Base-by-base conservation (phyloP, 2,888 invertebrate genomes). In the Pheosia gnoma region DNA sequence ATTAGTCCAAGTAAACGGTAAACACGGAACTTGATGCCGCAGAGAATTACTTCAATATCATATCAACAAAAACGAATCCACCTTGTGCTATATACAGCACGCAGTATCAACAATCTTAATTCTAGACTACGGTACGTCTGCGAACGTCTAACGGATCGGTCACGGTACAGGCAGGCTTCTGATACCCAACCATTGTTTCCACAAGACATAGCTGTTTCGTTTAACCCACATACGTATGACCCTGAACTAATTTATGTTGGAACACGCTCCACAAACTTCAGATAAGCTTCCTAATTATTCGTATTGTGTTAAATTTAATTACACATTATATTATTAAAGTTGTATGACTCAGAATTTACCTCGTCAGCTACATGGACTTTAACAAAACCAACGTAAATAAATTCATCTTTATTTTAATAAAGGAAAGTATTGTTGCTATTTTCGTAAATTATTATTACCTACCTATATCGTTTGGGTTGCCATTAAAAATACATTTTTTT, bases 91-190 rank as follows among this genome's bases (percentile, higher is more conserved):
- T 43, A 43, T 9, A 43, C n/a, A 47, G 11, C 51, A 25, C 25
- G 51, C 51, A 51, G 25, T 10, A 37, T 53, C 4, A 53, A 36
- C 10, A 37, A 45, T 45, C 36, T 25, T 47, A 47, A 47, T 53
- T 53, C 37, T 11, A 65, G 64, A 63, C 67, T 66, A 61, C 62
- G 37, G 65, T 63, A 66, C 41, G 68, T 63, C 66, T 71, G 66
- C 36, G 61, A 65, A 58, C 59, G 65, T 62, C 49, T 74, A 75
- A 75, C 75, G 75, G 75, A 37, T 57, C 11, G 63, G 72, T 75
- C 75, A 73, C 75, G 75, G 68, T 64, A 74, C 66, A 66, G 61
- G 55, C 57, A 9, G 10, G 47, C 57, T 55, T 57, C 62, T 63
- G 63, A 66, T 71, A 67, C 61, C 57, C 59, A 61, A 47, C 62